phyloP scores from a whole-genome alignment of 2,888 invertebrate species.

The Drosophila acutilabella region DNA sequence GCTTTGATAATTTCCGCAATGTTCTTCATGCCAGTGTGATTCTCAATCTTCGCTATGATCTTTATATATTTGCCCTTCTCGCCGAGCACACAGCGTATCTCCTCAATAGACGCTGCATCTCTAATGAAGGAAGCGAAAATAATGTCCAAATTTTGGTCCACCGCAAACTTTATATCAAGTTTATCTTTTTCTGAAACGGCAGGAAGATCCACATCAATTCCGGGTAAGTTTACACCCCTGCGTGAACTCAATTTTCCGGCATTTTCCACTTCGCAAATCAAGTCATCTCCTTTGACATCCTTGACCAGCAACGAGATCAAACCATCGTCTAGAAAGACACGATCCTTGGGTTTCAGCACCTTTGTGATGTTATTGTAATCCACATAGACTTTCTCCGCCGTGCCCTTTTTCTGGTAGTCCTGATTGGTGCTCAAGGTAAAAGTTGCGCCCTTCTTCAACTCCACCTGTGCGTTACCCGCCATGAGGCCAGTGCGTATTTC shows the following conservation, averaged over 20 bases:
- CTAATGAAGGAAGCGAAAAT: constrained; percentile 98
- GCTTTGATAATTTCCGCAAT: constrained; percentile 96
- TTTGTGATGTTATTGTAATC: constrained; percentile 98
- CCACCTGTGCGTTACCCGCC: constrained; percentile 96
- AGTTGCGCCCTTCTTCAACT: constrained; percentile 91
- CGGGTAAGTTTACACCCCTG: constrained; percentile 98
- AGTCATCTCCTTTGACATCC: constrained; percentile 86
- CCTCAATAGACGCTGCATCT: constrained; percentile 92
- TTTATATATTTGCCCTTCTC: constrained; percentile 95
- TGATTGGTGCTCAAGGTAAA: constrained; percentile 94
- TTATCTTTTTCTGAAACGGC: constrained; percentile 98
- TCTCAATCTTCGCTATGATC: constrained; percentile 99
- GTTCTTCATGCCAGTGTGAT: constrained; percentile 97
- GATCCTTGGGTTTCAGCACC: constrained; percentile 92
- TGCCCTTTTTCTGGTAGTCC: constrained; percentile 90
- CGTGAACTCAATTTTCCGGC: constrained; percentile 96
- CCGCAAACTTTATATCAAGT: constrained; percentile 93
- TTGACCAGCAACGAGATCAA: constrained; percentile 95
- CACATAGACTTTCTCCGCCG: constrained; percentile 90
- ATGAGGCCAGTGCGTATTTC: constrained; percentile 98
- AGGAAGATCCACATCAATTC: constrained; percentile 95
- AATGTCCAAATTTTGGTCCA: constrained; percentile 93
- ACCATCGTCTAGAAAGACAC: constrained; percentile 97
- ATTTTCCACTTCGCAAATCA: constrained; percentile 95
- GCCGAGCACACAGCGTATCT: constrained; percentile 93